phyloP scores from a whole-genome alignment of 2,888 invertebrate genomes.

The Andrena chrysosceles region DNA sequence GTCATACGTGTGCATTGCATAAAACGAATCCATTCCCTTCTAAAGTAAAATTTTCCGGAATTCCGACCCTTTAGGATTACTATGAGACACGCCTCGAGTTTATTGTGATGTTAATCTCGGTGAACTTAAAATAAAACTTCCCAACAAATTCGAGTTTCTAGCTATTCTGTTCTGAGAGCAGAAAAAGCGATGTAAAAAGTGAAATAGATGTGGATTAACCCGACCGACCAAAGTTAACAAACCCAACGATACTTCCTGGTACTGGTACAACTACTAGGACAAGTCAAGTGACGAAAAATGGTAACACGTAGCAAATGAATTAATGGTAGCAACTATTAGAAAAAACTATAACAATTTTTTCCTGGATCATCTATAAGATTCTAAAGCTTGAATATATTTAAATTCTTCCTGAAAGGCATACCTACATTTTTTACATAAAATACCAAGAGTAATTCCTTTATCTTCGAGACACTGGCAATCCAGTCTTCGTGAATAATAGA shows the following conservation, averaged over 20 bases:
- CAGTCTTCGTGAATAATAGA: constrained; percentile 67
- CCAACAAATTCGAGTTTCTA: not conserved
- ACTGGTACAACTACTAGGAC: not conserved
- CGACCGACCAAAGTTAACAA: not conserved
- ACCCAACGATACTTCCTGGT: not conserved
- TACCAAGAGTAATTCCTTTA: constrained; percentile 38
- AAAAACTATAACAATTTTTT: not conserved
- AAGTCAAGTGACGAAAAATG: not conserved
- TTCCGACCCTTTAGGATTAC: not conserved
- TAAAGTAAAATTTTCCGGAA: not conserved
- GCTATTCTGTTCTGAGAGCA: not conserved
- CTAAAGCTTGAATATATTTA: not conserved
- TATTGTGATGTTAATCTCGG: constrained; percentile 8
- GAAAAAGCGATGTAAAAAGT: not conserved
- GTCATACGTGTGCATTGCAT: not conserved
- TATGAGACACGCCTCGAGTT: not conserved
- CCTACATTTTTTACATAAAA: constrained; percentile 17
- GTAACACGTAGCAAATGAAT: no score
- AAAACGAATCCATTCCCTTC: constrained; percentile 6
- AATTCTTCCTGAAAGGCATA: not conserved
- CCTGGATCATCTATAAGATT: not conserved
- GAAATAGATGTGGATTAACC: not conserved
- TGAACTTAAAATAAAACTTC: not conserved
- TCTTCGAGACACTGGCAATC: constrained; percentile 42
- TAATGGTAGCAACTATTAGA: not conserved